Evolutionary conservation across 2,797 vertebrate species (phyloP), one percentile per base, ranked within the genome.

Genomic region (Trichosurus vulpecula): DNA sequence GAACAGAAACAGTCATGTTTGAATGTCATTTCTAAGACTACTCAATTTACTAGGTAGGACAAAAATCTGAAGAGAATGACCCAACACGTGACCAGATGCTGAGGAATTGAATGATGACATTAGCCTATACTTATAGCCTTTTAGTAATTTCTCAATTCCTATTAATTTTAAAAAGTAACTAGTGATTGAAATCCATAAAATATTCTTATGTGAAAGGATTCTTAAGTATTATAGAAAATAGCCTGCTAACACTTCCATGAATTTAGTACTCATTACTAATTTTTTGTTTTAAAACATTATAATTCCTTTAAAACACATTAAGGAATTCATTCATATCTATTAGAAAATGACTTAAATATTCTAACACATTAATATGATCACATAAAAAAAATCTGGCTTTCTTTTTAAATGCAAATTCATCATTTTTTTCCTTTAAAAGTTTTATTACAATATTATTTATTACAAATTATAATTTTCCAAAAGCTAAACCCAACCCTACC

Each of bases 401-500:
- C 8, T 61, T 27, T 81, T 81, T 25, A 10, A 81, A 81, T 81
- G 31, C 74, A 47, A 81, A 47, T 25, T 25, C 41, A 74, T 74
- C 19, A 9, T 27, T 81, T n/a, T n/a, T 41, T 61, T 35, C n/a
- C 41, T 74, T 2, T 16, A 41, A 74, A 41, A 25, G 54, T 41
- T 74, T 74, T 27, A 47, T 10, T 10, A 81, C 41, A 9, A 47
- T 25, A 81, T 47, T 27, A 81, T 27, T 22, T 81, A 47, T 81
- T 10, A 27, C 14, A 93, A 56, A 66, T 11, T 92, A 41, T n/a
- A 54, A 11, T 94, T 61, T 95, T 53, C 89, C 66, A 91, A 95
- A 58, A 93, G n/a, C 4, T 91, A 61, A 74, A 96, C 8, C 58
- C 96, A 95, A 97, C 66, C 61, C 52, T 96, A 93, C 54, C 57